phyloP scores from a whole-genome alignment of 2,113 vertebrate genomes.

The Petaurus breviceps region DNA sequence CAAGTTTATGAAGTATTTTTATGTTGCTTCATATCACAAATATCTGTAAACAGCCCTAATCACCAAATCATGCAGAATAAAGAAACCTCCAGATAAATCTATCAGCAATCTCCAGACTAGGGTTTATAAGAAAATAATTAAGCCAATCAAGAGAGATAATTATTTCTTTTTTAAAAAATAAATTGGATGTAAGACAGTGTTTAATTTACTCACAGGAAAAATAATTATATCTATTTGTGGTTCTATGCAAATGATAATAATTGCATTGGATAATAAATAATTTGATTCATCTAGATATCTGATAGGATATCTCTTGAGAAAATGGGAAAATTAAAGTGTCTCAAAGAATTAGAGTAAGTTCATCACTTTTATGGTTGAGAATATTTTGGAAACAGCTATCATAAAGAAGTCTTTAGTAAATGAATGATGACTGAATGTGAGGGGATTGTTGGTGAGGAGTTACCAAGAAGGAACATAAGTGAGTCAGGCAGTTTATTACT shows the following conservation, averaged over 20 bases:
- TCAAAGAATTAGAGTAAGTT: background rate
- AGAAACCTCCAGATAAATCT: background rate
- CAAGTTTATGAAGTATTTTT: background rate
- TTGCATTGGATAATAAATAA: background rate
- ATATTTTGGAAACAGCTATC: background rate
- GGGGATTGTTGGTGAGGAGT: background rate
- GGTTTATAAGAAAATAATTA: background rate
- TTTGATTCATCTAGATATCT: background rate
- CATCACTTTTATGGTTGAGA: background rate
- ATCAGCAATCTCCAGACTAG: background rate
- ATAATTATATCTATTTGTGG: background rate
- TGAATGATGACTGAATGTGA: background rate
- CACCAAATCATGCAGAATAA: background rate
- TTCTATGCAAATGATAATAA: background rate
- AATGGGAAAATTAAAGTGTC: background rate
- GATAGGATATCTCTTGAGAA: background rate
- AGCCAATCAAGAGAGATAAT: background rate
- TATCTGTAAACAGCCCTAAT: background rate
- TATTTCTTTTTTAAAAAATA: background rate
- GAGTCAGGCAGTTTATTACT: background rate
- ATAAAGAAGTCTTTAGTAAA: background rate
- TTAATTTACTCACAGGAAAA: background rate
- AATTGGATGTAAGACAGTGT: background rate
- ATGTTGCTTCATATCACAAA: background rate
- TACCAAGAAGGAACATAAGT: background rate